Conservation (phyloP, 1,140 invertebrate genomes). For the Schmidtea mediterranea region DNA sequence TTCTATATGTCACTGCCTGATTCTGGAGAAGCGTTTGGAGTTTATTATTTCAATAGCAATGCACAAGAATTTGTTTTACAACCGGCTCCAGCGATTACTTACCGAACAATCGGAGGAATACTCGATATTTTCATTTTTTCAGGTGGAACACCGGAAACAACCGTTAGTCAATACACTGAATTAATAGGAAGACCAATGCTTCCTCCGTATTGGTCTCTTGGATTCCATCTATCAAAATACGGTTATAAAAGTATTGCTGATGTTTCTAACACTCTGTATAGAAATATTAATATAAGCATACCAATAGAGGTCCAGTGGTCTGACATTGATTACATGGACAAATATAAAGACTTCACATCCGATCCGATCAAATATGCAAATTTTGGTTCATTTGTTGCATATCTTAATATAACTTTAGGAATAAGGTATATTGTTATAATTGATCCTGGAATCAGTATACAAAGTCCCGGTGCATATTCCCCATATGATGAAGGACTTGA, state of each 20-base stretch:
- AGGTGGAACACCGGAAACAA: conserved; percentile 36
- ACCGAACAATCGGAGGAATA: conserved; percentile 19
- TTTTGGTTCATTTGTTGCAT: conserved; percentile 15
- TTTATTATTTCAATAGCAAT: conserved; percentile 20
- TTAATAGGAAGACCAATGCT: conserved; percentile 46
- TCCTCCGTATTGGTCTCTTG: too few species aligned
- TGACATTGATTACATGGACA: too few species aligned
- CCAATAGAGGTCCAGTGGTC: conserved; percentile 29
- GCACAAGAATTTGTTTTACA: conserved; percentile 13
- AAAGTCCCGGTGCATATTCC: conserved; percentile 32
- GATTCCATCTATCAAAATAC: too few species aligned
- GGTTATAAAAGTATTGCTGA: conserved; percentile 30
- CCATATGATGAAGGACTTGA: conserved; percentile 46
- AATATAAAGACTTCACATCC: conserved; percentile 17
- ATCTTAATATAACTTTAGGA: conserved; percentile 14
- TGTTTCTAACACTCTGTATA: conserved; percentile 27
- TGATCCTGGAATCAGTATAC: conserved; percentile 8
- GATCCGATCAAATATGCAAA: conserved; percentile 13
- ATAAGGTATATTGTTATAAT: conserved; percentile 20
- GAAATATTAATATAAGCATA: conserved; percentile 41
- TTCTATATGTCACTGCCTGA: conserved; percentile 40
- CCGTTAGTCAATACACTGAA: conserved; percentile 40
- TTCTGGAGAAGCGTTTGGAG: conserved; percentile 23
- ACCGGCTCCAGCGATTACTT: conserved; percentile 15
- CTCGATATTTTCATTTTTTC: conserved; percentile 22